Percentiles rank a stretch among this genome's conserved stretches.
These are phyloP conservation scores for Tolmerus cingulatus DNA, from an alignment of 2,888 invertebrate species.

Conservation along the genomic window DNA sequence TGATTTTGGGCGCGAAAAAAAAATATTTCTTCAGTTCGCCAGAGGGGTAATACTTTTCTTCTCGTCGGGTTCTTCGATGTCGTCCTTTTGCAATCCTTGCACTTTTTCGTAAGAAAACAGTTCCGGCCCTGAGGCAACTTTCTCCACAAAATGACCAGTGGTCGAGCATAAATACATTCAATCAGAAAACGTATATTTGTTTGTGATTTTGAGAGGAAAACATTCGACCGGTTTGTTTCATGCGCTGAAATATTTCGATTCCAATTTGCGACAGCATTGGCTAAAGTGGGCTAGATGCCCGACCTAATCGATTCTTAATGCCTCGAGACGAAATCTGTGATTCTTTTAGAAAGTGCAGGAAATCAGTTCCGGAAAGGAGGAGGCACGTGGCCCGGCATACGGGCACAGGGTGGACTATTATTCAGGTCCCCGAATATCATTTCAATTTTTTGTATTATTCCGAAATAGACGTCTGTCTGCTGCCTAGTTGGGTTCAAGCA, in stretches of 20 bases:
- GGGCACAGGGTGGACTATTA: background rate
- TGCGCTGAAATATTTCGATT: background rate
- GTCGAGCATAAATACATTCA: slow-evolving; percentile 26
- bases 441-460: background rate
- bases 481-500: background rate
- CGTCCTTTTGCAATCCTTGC: background rate
- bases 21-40: background rate
- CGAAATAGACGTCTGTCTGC: background rate
- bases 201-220: slow-evolving; percentile 24
- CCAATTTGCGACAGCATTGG: slow-evolving; percentile 18
- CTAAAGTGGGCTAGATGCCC: background rate
- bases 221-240: background rate
- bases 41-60: background rate
- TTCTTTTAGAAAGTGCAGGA: slow-evolving; percentile 10
- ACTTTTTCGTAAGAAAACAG: background rate
- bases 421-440: background rate
- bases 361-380: slow-evolving; percentile 5
- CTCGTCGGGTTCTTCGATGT: background rate
- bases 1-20: background rate
- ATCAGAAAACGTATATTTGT: slow-evolving; percentile 23
- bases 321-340: background rate
- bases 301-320: slow-evolving; percentile 25
- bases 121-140: slow-evolving; percentile 11
- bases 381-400: slow-evolving; percentile 1
- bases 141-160: slow-evolving; percentile 21